Base-by-base conservation (phyloP, 2,113 vertebrate genomes). In the Nesogale talazaci region DNA sequence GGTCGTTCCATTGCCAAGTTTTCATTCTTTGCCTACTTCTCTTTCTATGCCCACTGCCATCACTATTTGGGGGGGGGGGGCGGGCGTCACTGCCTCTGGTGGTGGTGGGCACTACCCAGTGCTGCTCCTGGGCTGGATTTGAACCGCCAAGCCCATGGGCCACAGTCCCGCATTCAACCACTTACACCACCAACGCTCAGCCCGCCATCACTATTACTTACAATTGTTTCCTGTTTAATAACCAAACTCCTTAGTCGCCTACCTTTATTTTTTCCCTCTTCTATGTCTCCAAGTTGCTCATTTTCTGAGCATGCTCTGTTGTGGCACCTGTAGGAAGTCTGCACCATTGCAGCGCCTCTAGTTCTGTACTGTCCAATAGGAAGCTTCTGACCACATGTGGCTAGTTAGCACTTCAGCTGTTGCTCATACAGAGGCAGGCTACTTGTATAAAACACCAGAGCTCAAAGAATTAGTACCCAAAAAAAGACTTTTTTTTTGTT, bases 191-290 rank as follows among this genome's bases (percentile, higher is more conserved):
- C n/a, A n/a, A n/a, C n/a, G n/a, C n/a, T n/a, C n/a, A n/a, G n/a
- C n/a, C n/a, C n/a, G n/a, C 46, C 46, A 52, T 69, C 69, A 7
- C 42, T 61, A n/a, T 82, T 42, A 82, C 8, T 70, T 82, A 31
- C 6, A 40, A n/a, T 40, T 86, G 77, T n/a, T 90, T 79, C 31
- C 83, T 83, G 57, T 72, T 46, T 31, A 61, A 83, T 91, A 75
- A 88, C n/a, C 88, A 59, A 23, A 75, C 14, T 78, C 77, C n/a
- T 29, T 83, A 72, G 63, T 65, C 23, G 31, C 70, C 63, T 74
- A 74, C 52, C 15, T 88, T 74, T 87, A 57, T 61, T 17, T 86
- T 61, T 86, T 46, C 65, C 81, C 25, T 79, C 65, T 83, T 4
- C 42, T 29, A 29, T 93, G 72, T 36, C 77, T 38, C 70, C 23